Evolutionary conservation across 2,888 invertebrate species (phyloP), one percentile per base, ranked within the genome.

Genomic region (Matsumyia berberina): DNA sequence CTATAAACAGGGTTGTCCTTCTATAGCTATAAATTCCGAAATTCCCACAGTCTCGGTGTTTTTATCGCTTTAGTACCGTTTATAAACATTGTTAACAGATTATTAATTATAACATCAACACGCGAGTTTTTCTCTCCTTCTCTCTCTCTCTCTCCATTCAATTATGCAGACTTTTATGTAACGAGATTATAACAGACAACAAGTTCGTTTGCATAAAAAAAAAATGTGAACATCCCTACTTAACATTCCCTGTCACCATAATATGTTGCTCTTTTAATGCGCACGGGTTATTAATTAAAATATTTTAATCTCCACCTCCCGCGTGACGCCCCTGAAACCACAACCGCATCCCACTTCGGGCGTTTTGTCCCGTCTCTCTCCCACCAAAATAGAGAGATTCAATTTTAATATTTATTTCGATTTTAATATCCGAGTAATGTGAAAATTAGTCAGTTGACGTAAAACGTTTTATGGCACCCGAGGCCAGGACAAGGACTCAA

Each of bases 61-160:
- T 29, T 39, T 42, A 15, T 42, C 9, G 9, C 8, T 42, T 53
- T 12, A 15, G 12, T 44, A 3, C 9, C 29, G 7, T 19, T 44
- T 55, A 3, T 37, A 44, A 29, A 4, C 37, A 37, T 74, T 74
- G 64, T 57, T 39, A 66, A 74, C 64, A 69, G 58, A 60, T 67
- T 77, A 69, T 69, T 69, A 60, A 69, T 69, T 69, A 77, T 53
- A 53, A 69, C 33, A 44, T 69, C 67, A 67, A 53, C 67, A 42
- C 33, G 51, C 35, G 60, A 35, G 24, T 58, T 5, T 37, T 15
- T 42, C 37, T 31, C 15, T n/a, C 19, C 17, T n/a, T 24, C 33
- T 24, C 29, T 53, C 35, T 37, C 15, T 11, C 17, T 11, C 15
- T 33, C 33, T 24, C 29, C 2, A 46, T 24, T 60, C 6, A 77